Evolutionary conservation across 2,113 vertebrate genomes (phyloP), one percentile per base, ranked within the genome.

Genomic region (Zosterops japonicus): DNA sequence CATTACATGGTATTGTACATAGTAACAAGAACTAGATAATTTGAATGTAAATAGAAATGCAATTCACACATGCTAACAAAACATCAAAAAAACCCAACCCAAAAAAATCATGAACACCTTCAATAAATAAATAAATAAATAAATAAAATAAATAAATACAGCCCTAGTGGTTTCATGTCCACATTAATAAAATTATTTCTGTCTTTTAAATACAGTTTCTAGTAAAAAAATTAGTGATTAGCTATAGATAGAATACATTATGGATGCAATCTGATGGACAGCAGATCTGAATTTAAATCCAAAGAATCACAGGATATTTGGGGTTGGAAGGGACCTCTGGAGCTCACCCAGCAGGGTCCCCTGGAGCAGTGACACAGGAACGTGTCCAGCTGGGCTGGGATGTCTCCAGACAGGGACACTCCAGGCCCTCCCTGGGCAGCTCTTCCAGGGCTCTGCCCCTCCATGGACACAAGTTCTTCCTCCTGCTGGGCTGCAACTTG

Each of bases 261-360:
- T 0, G 35, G 11, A 39, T 44, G 6, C 4, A 8, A 52, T 36
- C 27, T 12, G 23, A 35, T 6, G 16, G n/a, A 69, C 2, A 74
- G 9, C 3, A 86, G 25, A 79, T 23, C 29, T 65, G 11, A 81
- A 42, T 79, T 74, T 36, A 33, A 33, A 14, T 18, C 21, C 17
- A 52, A 14, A 19, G 27, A 27, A 68, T 22, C 1, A 1, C 31
- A 36, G 36, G 2, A 8, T 9, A 22, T 3, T 0, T 60, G 22
- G 18, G 36, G 14, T 0, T 50, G 35, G 21, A 11, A 57, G 21
- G 35, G 0, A 0, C 3, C 12, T 21, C 29, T 57, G 52, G 15
- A 49, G 41, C 2, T 23, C 7, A 1, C 3, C 9, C 14, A 22
- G 29, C 49, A 74, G 59, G 68, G 11, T 39, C 68, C 33, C 68